phyloP scores from a whole-genome alignment of 2,888 invertebrate species.

The Caenorhabditis panamensis region DNA sequence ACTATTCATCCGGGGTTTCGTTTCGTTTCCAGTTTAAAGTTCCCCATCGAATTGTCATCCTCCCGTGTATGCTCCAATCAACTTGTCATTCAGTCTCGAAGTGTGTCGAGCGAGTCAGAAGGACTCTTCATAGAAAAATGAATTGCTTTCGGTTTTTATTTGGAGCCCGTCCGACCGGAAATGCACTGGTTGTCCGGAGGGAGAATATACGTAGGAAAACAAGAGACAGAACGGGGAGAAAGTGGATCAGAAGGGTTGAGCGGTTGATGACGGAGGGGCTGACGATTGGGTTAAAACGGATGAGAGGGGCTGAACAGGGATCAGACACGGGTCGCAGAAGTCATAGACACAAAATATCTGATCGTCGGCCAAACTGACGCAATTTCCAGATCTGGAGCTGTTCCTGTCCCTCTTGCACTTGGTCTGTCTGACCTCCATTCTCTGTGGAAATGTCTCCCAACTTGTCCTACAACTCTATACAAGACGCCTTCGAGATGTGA shows the following conservation, averaged over 20 bases:
- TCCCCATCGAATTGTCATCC: neutral
- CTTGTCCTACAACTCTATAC: conserved; percentile 54
- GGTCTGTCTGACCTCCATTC: conserved; percentile 46
- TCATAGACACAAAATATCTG: neutral
- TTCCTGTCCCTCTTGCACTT: conserved; percentile 47
- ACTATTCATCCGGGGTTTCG: neutral
- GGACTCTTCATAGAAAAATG: neutral
- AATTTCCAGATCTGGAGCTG: conserved; percentile 49
- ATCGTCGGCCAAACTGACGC: neutral
- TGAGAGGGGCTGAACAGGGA: neutral
- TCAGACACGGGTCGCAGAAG: neutral
- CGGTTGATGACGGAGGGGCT: neutral
- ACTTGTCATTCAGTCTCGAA: neutral
- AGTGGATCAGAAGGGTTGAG: neutral
- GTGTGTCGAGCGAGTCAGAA: neutral
- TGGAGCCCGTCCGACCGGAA: neutral
- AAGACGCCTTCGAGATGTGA: conserved; percentile 22
- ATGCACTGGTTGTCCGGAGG: neutral
- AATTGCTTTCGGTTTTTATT: neutral
- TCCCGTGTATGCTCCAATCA: neutral
- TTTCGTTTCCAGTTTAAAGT: neutral
- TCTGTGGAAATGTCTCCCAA: conserved; percentile 57
- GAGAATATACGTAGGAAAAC: too few relatives aligned
- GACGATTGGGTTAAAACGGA: neutral
- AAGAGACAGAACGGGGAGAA: neutral